phyloP scores from a whole-genome alignment of 2,888 invertebrate species.

The Cheilosia urbana region DNA sequence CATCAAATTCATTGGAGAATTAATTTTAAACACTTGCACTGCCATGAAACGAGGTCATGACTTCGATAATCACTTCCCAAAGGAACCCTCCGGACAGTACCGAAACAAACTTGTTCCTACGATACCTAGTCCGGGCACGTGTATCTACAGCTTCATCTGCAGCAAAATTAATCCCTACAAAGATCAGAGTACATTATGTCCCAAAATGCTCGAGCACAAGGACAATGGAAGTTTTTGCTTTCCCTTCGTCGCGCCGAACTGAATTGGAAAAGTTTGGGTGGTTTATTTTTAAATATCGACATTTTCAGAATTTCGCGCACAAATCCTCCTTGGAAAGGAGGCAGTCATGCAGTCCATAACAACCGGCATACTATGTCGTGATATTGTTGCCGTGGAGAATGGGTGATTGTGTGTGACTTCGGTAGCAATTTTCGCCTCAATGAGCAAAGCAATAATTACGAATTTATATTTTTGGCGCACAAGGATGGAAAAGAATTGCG shows the following conservation, averaged over 20 bases:
- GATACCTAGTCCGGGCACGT: background rate
- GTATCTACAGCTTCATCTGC: background rate
- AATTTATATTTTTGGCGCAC: slow-evolving; percentile 49
- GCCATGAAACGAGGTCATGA: slow-evolving; percentile 70
- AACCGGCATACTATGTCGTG: background rate
- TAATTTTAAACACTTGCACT: slow-evolving; percentile 69
- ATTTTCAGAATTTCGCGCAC: slow-evolving; percentile 68
- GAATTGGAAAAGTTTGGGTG: slow-evolving; percentile 44
- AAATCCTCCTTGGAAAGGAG: slow-evolving; percentile 36
- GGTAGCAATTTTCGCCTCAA: slow-evolving; percentile 56
- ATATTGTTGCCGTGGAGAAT: slow-evolving; percentile 29
- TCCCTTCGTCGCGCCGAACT: slow-evolving; percentile 21
- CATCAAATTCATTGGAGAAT: slow-evolving; percentile 71
- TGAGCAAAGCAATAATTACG: slow-evolving; percentile 66
- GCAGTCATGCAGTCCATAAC: background rate
- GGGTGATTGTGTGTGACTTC: slow-evolving; percentile 55
- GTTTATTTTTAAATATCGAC: slow-evolving; percentile 63
- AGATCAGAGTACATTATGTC: slow-evolving; percentile 52
- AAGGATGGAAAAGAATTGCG: slow-evolving; percentile 50
- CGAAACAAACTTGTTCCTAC: slow-evolving; percentile 34
- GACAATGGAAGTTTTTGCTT: slow-evolving; percentile 64
- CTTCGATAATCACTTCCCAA: slow-evolving; percentile 70
- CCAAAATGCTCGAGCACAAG: slow-evolving; percentile 52
- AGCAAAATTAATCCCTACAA: background rate
- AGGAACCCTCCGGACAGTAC: slow-evolving; percentile 18